Percentiles rank a stretch among this genome's conserved stretches.
phyloP scores from a whole-genome alignment of 2,113 vertebrate species.

The Elanoides forficatus region DNA sequence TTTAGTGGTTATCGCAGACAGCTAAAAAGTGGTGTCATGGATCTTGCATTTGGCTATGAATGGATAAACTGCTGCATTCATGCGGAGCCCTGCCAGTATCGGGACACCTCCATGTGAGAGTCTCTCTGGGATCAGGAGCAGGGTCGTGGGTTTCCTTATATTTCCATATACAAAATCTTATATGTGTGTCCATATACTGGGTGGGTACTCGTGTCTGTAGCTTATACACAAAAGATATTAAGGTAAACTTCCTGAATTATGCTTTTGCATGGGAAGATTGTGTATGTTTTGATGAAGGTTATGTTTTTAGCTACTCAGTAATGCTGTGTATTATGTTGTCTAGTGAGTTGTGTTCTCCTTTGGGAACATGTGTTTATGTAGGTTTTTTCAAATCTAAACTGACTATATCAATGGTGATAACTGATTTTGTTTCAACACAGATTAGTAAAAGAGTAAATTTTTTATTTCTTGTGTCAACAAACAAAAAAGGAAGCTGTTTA shows the following conservation, averaged over 20 bases:
- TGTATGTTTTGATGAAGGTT: not conserved
- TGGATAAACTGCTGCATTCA: not conserved
- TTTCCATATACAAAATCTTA: not conserved
- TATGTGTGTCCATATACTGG: accelerated
- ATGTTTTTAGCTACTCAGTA: not conserved
- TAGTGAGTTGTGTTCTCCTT: not conserved
- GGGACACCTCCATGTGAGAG: accelerated
- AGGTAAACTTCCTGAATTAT: not conserved
- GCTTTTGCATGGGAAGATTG: not conserved
- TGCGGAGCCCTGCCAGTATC: no score
- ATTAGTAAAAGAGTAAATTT: not conserved
- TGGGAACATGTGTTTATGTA: not conserved
- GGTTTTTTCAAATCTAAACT: not conserved
- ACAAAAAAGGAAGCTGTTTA: not conserved
- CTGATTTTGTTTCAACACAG: not conserved
- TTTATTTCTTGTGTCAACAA: not conserved
- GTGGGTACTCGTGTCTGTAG: not conserved
- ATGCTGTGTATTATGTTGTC: not conserved
- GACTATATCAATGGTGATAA: not conserved
- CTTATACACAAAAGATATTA: not conserved
- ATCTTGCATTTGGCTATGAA: not conserved
- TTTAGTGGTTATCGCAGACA: not conserved
- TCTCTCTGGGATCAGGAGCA: not conserved
- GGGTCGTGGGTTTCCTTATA: accelerated
- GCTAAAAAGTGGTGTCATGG: not conserved